These are phyloP conservation scores for Macrotus californicus DNA, from an alignment of 2,113 vertebrate genomes.

Conservation along the genomic window DNA sequence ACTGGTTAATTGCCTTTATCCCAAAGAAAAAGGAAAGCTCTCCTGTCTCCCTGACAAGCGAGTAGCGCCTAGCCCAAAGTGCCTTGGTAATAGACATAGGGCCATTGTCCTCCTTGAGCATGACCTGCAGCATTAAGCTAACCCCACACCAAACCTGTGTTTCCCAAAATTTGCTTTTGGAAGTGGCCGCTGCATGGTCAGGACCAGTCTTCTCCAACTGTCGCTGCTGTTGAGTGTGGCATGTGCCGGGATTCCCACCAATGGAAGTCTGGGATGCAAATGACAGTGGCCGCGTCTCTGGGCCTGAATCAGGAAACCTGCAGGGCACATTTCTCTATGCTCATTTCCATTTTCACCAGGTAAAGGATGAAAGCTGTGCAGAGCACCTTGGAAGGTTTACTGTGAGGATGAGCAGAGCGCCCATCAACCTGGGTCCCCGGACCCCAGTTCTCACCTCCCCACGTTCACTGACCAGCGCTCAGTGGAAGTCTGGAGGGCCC, in stretches of 20 bases:
- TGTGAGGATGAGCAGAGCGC: rapidly evolving
- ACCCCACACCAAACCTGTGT: not conserved
- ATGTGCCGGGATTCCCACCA: not conserved
- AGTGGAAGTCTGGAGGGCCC: no score
- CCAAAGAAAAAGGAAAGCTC: not conserved
- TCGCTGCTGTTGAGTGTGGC: no score
- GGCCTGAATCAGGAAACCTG: not conserved
- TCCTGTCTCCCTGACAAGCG: not conserved
- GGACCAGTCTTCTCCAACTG: no score
- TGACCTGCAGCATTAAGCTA: not conserved
- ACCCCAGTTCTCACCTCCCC: not conserved
- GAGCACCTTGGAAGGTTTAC: not conserved
- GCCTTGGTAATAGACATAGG: not conserved
- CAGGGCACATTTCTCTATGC: not conserved
- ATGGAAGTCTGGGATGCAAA: not conserved
- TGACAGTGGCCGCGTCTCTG: not conserved
- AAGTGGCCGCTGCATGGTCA: not conserved
- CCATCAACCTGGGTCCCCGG: rapidly evolving
- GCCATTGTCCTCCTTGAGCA: not conserved
- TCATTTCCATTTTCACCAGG: not conserved
- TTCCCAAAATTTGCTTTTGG: not conserved
- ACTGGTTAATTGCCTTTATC: not conserved
- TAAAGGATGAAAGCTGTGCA: not conserved
- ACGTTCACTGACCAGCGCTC: rapidly evolving
- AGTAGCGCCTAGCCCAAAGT: not conserved